Percentiles rank a stretch among this genome's conserved stretches.
phyloP scores from a whole-genome alignment of 2,888 invertebrate genomes.

The Serripes groenlandicus region DNA sequence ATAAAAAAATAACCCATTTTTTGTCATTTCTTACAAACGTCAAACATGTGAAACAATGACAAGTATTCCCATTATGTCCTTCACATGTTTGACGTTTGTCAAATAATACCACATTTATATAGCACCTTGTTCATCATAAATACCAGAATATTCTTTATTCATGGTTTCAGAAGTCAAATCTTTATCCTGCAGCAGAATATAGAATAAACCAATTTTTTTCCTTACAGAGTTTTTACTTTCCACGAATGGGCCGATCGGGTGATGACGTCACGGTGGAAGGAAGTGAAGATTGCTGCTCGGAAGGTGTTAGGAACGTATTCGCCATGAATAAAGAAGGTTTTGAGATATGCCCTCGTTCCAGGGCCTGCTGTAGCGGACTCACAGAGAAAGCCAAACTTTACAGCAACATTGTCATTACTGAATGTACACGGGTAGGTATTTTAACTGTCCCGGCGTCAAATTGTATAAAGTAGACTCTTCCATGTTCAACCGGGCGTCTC shows the following conservation, averaged over 20 bases:
- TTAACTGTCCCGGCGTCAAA: too few species aligned
- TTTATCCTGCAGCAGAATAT: too few species aligned
- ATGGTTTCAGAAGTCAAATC: background rate
- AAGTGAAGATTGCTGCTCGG: constrained; percentile 50
- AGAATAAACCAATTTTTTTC: too few species aligned
- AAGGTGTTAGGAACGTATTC: constrained; percentile 54
- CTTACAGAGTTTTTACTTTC: constrained; percentile 53
- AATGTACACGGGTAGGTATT: constrained; percentile 51
- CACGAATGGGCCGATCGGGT: constrained; percentile 47
- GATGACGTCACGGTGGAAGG: constrained; percentile 32
- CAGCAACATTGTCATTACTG: constrained; percentile 49
- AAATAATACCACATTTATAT: too few species aligned
- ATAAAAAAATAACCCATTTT: too few species aligned
- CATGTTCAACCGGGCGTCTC: too few species aligned
- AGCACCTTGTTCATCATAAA: background rate
- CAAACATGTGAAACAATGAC: too few species aligned
- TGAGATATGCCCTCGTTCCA: constrained; percentile 47
- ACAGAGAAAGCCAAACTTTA: constrained; percentile 51
- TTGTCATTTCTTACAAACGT: too few species aligned
- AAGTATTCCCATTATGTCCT: too few species aligned
- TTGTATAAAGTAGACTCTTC: too few species aligned
- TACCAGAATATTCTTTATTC: background rate
- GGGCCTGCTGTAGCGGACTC: constrained; percentile 55
- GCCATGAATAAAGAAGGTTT: constrained; percentile 38
- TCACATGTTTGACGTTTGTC: too few species aligned